A percentile compares a stretch with the other conserved stretches of the same genome.
phyloP scores from a whole-genome alignment of 2,888 invertebrate genomes.

The Volucella zonaria region DNA sequence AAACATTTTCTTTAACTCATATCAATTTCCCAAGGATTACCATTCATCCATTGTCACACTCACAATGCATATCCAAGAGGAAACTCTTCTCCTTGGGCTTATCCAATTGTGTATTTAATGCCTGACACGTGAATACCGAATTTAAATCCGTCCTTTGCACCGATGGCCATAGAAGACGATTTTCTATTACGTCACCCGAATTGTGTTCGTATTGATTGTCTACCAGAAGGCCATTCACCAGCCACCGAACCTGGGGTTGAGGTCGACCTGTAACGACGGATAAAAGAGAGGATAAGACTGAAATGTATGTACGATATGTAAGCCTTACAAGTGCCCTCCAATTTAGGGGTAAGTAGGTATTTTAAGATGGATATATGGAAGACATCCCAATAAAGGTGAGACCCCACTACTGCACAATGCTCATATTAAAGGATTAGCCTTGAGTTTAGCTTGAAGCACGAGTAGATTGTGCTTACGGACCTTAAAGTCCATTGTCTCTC shows the following conservation, averaged over 20 bases:
- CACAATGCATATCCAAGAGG: slow-evolving; percentile 90
- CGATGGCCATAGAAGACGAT: slow-evolving; percentile 89
- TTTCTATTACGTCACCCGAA: slow-evolving; percentile 93
- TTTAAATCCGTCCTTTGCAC: slow-evolving; percentile 91
- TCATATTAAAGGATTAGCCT: slow-evolving; percentile 57
- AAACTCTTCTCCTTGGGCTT: slow-evolving; percentile 90
- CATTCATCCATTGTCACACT: slow-evolving; percentile 82
- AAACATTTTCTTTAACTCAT: slow-evolving; percentile 4
- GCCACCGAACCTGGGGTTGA: slow-evolving; percentile 92
- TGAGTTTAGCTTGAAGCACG: slow-evolving; percentile 27
- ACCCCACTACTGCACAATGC: neutral
- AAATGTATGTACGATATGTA: neutral
- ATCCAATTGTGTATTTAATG: slow-evolving; percentile 92
- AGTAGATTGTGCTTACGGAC: slow-evolving; percentile 34
- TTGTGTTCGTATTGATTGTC: slow-evolving; percentile 93
- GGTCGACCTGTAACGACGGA: slow-evolving; percentile 86
- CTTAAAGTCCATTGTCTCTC: slow-evolving; percentile 28
- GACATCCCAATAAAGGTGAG: slow-evolving; percentile 46
- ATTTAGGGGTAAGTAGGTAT: neutral
- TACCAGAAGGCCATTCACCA: slow-evolving; percentile 90
- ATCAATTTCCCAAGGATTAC: slow-evolving; percentile 3
- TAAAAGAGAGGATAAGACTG: slow-evolving; percentile 18
- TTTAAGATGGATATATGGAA: neutral
- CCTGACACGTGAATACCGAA: slow-evolving; percentile 93
- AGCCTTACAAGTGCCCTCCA: slow-evolving; percentile 34